Evolutionary conservation across 2,888 invertebrate genomes (phyloP).

Genomic region (Dioctria linearis): DNA sequence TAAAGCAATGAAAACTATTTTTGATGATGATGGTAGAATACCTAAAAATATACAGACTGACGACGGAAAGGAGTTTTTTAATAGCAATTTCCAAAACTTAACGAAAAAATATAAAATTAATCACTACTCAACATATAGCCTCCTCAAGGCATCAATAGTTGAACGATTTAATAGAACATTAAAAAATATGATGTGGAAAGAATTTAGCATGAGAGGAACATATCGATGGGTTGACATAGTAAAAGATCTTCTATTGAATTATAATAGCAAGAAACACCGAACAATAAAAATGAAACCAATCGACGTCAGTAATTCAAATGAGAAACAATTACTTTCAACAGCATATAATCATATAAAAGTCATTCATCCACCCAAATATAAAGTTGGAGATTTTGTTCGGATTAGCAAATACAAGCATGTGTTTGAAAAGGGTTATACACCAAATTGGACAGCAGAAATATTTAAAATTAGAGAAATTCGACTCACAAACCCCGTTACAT

Average conservation of each 20-base stretch:
- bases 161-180: no score
- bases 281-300: constrained; percentile 61
- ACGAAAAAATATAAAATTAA: no score
- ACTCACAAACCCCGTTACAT: constrained; percentile 60
- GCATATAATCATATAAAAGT: constrained; percentile 46
- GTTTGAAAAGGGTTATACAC: constrained; percentile 55
- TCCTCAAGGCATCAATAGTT: no score
- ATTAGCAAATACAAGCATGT: no score
- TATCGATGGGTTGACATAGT: constrained; percentile 59
- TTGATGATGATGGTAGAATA: no score
- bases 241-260: constrained; percentile 56
- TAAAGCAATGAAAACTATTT: no score
- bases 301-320: constrained; percentile 62
- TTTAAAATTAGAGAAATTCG: constrained; percentile 61
- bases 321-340: neutral
- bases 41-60: constrained; percentile 62
- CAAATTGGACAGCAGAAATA: constrained; percentile 63
- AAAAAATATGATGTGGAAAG: no score
- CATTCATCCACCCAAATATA: constrained; percentile 57
- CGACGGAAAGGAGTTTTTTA: constrained; percentile 64
- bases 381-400: constrained; percentile 35
- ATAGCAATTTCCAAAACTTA: constrained; percentile 1
- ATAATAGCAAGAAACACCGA: constrained; percentile 61
- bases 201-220: constrained; percentile 47
- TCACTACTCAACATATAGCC: no score